Percentiles rank a stretch among this genome's conserved stretches.
phyloP scores from a whole-genome alignment of 1,140 invertebrate genomes.

The Prorops nasuta region DNA sequence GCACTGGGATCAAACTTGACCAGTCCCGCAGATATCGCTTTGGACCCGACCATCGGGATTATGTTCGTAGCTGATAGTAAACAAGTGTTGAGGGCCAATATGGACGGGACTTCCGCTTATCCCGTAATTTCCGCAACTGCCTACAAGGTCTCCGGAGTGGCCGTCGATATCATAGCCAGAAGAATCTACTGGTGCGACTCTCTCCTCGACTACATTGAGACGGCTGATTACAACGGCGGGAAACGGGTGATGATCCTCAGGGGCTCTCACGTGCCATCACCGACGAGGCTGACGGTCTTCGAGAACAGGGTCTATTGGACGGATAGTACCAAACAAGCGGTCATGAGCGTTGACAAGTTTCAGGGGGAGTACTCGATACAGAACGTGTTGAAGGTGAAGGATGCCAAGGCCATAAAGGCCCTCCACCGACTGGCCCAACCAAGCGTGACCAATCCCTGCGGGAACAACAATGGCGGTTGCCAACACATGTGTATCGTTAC shows the following conservation, averaged over 20 bases:
- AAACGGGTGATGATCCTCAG: constrained; percentile 75
- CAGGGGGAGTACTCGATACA: constrained; percentile 74
- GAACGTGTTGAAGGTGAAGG: constrained; percentile 77
- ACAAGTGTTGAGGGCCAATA: constrained; percentile 82
- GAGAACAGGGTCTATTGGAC: constrained; percentile 94
- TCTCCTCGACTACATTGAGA: constrained; percentile 95
- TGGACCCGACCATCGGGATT: constrained; percentile 86
- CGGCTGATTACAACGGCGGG: constrained; percentile 90
- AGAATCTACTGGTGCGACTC: constrained; percentile 96
- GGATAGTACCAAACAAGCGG: constrained; percentile 91
- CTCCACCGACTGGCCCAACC: constrained; percentile 78
- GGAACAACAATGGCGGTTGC: constrained; percentile 86
- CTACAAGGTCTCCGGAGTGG: constrained; percentile 84
- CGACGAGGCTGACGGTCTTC: constrained; percentile 81
- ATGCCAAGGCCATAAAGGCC: constrained; percentile 82
- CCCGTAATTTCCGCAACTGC: constrained; percentile 87
- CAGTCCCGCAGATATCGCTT: constrained; percentile 83
- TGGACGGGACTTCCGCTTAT: constrained; percentile 82
- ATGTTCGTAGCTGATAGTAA: constrained; percentile 95
- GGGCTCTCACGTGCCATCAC: constrained; percentile 83
- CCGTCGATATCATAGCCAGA: constrained; percentile 82
- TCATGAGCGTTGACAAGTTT: constrained; percentile 90
- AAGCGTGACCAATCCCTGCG: constrained; percentile 82
- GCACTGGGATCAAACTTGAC: constrained; percentile 90
- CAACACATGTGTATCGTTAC: constrained; percentile 95